Base-by-base conservation (phyloP, 2,797 vertebrate genomes). In the Aulostomus chinensis region DNA sequence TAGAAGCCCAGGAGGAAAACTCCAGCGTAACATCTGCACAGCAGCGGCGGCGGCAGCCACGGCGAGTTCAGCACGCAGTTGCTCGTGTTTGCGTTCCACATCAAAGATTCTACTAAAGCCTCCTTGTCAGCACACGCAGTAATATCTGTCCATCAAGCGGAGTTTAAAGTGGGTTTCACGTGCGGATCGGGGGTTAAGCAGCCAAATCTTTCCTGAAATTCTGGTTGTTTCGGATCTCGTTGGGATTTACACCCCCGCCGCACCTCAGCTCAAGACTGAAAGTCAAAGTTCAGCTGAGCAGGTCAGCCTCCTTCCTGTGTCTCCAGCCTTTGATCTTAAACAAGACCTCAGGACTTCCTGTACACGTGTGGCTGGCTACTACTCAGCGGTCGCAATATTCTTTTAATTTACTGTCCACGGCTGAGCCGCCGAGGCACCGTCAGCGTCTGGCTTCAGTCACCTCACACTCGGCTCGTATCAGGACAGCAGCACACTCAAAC, bases 21-120 rank as follows among this genome's bases (percentile, higher is more conserved):
- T 49, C 21, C 39, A 5, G 16, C 15, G 9, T 3, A 59, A 81
- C 84, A 85, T 83, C 73, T 86, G 86, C 42, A 58, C 36, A 31
- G 71, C 79, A 85, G 58, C 57, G 34, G 47, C 79, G 83, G 58
- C 57, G 34, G 47, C 36, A 31, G 71, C 79, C 83, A 55, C 57
- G 34, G 47, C 24, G 37, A 34, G 58, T 37, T 41, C 42, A 25
- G 38, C 5, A 9, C 57, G 56, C 73, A 55, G 45, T 59, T 41
- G 63, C 66, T 57, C 59, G 50, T 62, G 53, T 68, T 68, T 57
- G 21, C 13, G 60, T 64, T 76, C 58, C 78, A 81, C 81, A 78
- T 82, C 61, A 81, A 82, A 77, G 73, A 13, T 47, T 70, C 78
- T 75, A 69, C 72, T 78, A 76, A 82, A 77, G 63, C 52, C 60